A percentile compares a stretch with the other conserved stretches of the same genome.
phyloP scores from a whole-genome alignment of 2,888 invertebrate genomes.

The Chymomyza caudatula region DNA sequence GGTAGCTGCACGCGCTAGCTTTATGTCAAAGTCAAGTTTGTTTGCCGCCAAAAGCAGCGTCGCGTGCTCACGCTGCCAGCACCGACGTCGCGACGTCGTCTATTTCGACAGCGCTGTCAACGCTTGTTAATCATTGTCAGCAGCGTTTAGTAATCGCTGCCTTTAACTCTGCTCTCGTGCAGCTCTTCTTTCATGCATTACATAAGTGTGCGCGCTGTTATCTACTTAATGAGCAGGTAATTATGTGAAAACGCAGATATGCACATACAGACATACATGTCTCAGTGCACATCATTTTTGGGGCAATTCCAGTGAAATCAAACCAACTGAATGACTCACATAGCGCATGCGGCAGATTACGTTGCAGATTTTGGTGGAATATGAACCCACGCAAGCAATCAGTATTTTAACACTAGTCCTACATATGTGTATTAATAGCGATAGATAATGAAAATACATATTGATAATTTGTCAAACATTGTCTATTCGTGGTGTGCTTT shows the following conservation, averaged over 20 bases:
- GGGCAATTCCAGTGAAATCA: background rate
- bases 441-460: background rate
- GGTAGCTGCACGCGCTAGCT: background rate
- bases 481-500: background rate
- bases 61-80: background rate
- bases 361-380: background rate
- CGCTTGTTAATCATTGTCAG: background rate
- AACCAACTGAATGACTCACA: background rate
- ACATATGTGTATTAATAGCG: background rate
- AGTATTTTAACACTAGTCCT: background rate
- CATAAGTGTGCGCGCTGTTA: background rate
- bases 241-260: background rate
- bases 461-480: background rate
- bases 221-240: background rate
- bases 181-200: background rate
- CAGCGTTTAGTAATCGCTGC: background rate
- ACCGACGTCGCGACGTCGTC: background rate
- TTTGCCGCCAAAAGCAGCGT: conserved; percentile 2
- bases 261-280: no score
- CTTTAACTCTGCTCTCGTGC: background rate
- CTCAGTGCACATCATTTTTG: background rate
- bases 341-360: background rate
- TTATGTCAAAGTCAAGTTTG: conserved; percentile 52
- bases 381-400: background rate
- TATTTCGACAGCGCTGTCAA: background rate